Percentiles rank a stretch among this genome's conserved stretches.
phyloP scores from a whole-genome alignment of 1,140 invertebrate species.

The Drusus annulatus region DNA sequence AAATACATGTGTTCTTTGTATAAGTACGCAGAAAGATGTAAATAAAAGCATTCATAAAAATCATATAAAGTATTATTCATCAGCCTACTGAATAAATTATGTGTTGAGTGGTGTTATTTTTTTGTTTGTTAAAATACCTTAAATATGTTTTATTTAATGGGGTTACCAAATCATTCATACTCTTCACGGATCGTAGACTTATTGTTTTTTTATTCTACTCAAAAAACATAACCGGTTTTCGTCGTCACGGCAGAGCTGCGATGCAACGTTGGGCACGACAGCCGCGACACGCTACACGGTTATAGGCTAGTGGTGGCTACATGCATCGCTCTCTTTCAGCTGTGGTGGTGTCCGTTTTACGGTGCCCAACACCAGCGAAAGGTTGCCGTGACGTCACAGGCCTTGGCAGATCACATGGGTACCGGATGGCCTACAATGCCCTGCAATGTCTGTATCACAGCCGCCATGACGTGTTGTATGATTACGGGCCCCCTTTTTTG shows the following conservation, averaged over 20 bases:
- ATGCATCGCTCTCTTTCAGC: slow-evolving; percentile 23
- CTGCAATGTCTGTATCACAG: neutral
- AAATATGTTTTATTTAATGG: no score
- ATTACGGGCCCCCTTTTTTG: neutral
- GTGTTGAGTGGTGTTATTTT: no score
- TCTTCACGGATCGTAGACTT: slow-evolving; percentile 24
- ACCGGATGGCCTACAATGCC: slow-evolving; percentile 22
- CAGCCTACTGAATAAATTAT: no score
- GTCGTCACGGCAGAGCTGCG: slow-evolving; percentile 31
- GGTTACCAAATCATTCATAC: slow-evolving; percentile 21
- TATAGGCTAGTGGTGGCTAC: neutral
- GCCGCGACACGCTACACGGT: slow-evolving; percentile 26
- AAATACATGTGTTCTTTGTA: no score
- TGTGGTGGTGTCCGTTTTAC: neutral
- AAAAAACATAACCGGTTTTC: slow-evolving; percentile 37
- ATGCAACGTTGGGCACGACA: neutral
- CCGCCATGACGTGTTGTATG: slow-evolving; percentile 22
- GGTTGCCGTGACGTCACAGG: slow-evolving; percentile 32
- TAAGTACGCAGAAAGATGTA: no score
- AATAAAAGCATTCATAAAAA: no score
- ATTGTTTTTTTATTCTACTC: neutral
- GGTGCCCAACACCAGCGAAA: slow-evolving; percentile 18
- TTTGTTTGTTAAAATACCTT: no score
- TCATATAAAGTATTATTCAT: no score
- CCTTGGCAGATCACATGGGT: slow-evolving; percentile 32